A percentile compares a stretch with the other conserved stretches of the same genome.
Conservation (phyloP, 2,888 invertebrate species). For the Lithodes maja region DNA sequence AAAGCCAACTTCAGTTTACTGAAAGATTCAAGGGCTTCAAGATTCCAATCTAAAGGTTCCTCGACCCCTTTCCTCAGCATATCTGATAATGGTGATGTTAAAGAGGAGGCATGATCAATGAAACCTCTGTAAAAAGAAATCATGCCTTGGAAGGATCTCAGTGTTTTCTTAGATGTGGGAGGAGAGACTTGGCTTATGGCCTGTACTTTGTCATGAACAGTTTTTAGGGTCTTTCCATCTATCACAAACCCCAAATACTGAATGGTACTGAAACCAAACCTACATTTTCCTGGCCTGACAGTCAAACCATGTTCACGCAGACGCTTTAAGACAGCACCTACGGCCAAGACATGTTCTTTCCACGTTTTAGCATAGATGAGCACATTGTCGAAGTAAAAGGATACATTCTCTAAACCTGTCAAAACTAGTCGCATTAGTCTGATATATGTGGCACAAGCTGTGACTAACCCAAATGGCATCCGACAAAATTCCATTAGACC, state of each 20-base stretch:
- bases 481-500: constrained; percentile 40
- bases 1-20: not conserved
- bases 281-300: constrained; percentile 30
- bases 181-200: not conserved
- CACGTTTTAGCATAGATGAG: not conserved
- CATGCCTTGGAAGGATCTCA: constrained; percentile 16
- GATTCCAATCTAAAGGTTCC: constrained; percentile 10
- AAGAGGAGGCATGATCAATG: constrained; percentile 18
- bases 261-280: constrained; percentile 12
- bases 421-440: constrained; percentile 43
- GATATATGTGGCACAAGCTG: constrained; percentile 29
- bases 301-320: constrained; percentile 25
- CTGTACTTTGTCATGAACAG: not conserved
- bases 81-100: not conserved
- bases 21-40: not conserved
- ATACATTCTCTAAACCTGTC: not conserved
- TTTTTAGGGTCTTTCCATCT: not conserved
- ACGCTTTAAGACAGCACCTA: not conserved
- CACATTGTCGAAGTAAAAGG: constrained; percentile 41
- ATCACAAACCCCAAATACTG: constrained; percentile 37
- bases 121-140: constrained; percentile 35
- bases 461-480: constrained; percentile 41
- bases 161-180: constrained; percentile 38
- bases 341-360: not conserved
- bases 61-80: not conserved